Conservation (phyloP, 2,113 vertebrate species). For the Passer montanus region DNA sequence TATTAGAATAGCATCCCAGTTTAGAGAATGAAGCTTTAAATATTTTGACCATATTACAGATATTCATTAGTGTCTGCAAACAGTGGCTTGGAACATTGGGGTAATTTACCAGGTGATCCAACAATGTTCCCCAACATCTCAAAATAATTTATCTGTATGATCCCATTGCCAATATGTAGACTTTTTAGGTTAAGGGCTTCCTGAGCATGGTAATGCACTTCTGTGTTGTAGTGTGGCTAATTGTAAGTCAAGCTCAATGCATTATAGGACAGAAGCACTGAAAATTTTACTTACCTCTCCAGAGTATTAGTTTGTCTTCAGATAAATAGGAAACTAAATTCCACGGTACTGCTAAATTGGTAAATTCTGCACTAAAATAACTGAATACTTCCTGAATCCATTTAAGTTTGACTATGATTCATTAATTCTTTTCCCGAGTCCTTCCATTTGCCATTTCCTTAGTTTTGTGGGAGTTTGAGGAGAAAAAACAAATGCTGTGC, state of each 20-base stretch:
- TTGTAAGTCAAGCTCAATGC: not conserved
- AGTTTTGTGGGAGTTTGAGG: not conserved
- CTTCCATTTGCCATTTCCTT: not conserved
- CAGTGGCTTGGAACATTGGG: not conserved
- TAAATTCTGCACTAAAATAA: conserved; percentile 3
- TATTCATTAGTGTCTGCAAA: not conserved
- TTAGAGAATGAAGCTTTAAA: not conserved
- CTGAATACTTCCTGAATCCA: not conserved
- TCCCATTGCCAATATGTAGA: not conserved
- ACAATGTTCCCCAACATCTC: not conserved
- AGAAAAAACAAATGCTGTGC: not conserved
- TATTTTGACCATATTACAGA: not conserved
- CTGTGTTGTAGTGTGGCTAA: not conserved
- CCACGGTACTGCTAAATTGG: not conserved
- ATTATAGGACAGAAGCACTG: not conserved
- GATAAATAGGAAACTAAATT: conserved; percentile 19
- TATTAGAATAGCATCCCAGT: not conserved
- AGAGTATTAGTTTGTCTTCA: not conserved
- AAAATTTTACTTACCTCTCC: not conserved
- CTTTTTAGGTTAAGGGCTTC: not conserved
- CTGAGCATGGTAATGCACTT: not conserved
- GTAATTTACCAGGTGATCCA: not conserved
- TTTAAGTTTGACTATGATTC: not conserved
- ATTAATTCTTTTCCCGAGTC: not conserved
- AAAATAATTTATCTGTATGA: not conserved